These are phyloP conservation scores for Channallabes apus DNA, from an alignment of 2,797 vertebrate species.

Conservation along the genomic window DNA sequence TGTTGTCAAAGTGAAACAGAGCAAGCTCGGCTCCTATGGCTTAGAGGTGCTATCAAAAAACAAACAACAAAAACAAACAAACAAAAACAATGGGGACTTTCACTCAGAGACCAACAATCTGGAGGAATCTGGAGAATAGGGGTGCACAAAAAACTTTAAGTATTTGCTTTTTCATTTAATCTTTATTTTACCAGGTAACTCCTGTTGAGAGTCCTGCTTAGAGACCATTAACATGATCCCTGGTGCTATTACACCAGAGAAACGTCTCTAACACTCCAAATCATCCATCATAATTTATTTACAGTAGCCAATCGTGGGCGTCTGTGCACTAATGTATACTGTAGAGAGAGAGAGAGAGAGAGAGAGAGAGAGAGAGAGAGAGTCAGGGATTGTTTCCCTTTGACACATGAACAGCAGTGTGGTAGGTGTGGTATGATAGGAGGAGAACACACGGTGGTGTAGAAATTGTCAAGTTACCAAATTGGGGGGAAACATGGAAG, in stretches of 20 bases:
- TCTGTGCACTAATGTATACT: background rate
- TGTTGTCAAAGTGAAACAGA: constrained; percentile 33
- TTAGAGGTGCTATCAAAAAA: background rate
- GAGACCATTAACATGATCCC: constrained; percentile 2
- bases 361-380: no score
- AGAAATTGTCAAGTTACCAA: background rate
- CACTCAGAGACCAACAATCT: background rate
- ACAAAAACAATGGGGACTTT: constrained; percentile 20
- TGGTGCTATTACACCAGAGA: constrained; percentile 4
- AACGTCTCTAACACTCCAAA: background rate
- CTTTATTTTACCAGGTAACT: constrained; percentile 10
- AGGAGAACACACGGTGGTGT: background rate
- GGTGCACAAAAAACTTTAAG: background rate
- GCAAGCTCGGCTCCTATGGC: constrained; percentile 33
- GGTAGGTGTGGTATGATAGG: background rate
- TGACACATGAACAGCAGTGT: background rate
- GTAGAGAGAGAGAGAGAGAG: no score
- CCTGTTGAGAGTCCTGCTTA: background rate
- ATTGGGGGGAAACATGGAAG: background rate
- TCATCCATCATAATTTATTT: constrained; percentile 31
- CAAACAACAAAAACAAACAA: no score
- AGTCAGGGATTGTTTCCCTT: no score
- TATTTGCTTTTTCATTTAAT: constrained; percentile 8
- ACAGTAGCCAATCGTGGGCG: background rate
- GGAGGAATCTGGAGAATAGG: no score